A percentile compares a stretch with the other conserved stretches of the same genome.
Conservation (phyloP, 1,140 invertebrate genomes). For the Drosophila carrolli region DNA sequence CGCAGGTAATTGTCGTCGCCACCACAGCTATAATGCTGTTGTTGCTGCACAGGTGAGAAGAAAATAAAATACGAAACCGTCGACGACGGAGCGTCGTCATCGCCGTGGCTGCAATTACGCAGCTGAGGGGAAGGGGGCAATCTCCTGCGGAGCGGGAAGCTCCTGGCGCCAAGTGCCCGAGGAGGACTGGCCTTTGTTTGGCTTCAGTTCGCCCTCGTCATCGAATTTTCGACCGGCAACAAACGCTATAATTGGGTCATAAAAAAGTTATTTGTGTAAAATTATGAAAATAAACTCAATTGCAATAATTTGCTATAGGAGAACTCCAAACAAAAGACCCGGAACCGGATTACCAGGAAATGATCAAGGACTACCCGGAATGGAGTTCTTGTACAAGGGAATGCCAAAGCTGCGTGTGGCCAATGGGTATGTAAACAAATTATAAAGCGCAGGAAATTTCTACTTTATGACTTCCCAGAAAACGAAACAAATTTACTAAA, state of each 20-base stretch:
- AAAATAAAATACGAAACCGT: conserved; percentile 46
- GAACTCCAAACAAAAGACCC: conserved; percentile 43
- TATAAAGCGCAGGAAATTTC: conserved; percentile 17
- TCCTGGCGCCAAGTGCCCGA: conserved; percentile 22
- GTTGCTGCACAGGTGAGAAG: conserved; percentile 42
- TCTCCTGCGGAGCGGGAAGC: conserved; percentile 6
- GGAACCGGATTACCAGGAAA: conserved; percentile 63
- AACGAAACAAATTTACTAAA: conserved; percentile 6
- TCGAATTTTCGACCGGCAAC: neutral
- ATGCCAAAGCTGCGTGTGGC: conserved; percentile 27
- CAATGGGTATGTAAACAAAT: conserved; percentile 4
- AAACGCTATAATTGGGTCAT: conserved; percentile 67
- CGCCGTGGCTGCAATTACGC: conserved; percentile 39
- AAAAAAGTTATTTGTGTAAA: conserved; percentile 81
- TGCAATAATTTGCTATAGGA: conserved; percentile 68
- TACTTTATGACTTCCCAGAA: conserved; percentile 38
- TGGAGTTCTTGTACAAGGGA: neutral
- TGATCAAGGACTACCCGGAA: conserved; percentile 15
- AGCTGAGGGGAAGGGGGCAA: neutral
- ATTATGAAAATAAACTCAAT: conserved; percentile 80
- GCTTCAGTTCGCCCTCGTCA: neutral
- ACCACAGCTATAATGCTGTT: conserved; percentile 11
- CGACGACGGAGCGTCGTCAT: conserved; percentile 16
- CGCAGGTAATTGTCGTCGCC: conserved; percentile 64
- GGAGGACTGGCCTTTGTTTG: conserved; percentile 15